phyloP scores from a whole-genome alignment of 2,113 vertebrate genomes.

The Columba livia region DNA sequence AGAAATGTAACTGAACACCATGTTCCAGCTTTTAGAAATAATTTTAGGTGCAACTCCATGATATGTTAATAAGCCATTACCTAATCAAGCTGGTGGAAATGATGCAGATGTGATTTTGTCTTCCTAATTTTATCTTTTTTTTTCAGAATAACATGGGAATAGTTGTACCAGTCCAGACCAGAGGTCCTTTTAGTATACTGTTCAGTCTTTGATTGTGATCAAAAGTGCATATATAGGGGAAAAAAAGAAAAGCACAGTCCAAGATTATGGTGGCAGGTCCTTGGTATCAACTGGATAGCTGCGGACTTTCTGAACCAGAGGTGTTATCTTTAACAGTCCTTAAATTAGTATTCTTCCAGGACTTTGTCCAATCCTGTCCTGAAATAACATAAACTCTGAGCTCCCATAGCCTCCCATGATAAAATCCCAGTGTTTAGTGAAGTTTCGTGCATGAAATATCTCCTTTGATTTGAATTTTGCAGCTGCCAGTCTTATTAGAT shows the following conservation, averaged over 20 bases:
- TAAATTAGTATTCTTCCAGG: background rate
- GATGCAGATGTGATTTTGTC: background rate
- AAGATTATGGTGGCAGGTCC: background rate
- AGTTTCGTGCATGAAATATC: background rate
- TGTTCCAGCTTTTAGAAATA: background rate
- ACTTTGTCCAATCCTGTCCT: background rate
- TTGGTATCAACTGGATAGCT: background rate
- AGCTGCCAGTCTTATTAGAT: background rate
- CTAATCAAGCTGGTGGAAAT: background rate
- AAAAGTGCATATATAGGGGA: background rate
- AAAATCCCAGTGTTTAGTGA: background rate
- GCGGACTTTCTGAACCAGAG: background rate
- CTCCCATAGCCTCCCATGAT: background rate
- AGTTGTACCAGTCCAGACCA: background rate
- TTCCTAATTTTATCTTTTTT: background rate
- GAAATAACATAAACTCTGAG: background rate
- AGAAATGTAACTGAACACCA: background rate
- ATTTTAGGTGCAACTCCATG: background rate
- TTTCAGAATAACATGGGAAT: background rate
- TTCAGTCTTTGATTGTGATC: background rate
- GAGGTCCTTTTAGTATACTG: background rate
- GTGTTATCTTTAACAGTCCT: background rate
- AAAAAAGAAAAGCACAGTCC: background rate
- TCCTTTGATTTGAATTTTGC: background rate
- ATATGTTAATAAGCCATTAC: background rate